Percentiles rank a stretch among this genome's conserved stretches.
phyloP scores from a whole-genome alignment of 2,113 vertebrate species.

The Anseranas semipalmata region DNA sequence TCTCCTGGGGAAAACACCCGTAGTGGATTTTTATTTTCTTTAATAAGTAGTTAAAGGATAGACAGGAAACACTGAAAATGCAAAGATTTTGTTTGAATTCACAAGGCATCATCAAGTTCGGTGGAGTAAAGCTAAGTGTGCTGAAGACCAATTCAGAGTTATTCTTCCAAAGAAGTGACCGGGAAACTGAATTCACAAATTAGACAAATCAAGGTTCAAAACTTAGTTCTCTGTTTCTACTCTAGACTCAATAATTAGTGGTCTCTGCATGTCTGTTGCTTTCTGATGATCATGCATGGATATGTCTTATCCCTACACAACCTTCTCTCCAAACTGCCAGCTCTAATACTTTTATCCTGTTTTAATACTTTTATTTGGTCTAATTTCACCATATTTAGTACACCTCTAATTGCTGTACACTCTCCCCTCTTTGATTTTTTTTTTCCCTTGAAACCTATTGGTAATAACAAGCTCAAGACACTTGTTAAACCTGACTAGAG shows the following conservation, averaged over 20 bases:
- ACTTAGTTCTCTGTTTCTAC: neutral
- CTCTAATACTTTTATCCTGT: neutral
- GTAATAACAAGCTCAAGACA: constrained; percentile 30
- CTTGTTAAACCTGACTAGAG: constrained; percentile 33
- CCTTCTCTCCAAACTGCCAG: neutral
- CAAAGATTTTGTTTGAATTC: neutral
- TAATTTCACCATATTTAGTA: neutral
- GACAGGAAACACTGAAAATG: neutral
- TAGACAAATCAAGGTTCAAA: neutral
- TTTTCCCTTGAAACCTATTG: constrained; percentile 1
- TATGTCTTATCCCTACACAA: neutral
- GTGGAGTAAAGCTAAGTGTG: neutral
- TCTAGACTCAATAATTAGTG: neutral
- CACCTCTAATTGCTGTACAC: neutral
- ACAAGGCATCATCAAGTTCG: neutral
- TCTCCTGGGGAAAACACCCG: neutral
- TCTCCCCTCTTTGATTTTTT: neutral
- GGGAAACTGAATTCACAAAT: neutral
- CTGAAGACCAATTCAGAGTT: neutral
- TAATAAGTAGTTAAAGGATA: neutral
- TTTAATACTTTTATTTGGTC: neutral
- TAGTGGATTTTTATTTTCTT: neutral
- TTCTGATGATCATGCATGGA: neutral
- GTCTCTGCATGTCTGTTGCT: neutral
- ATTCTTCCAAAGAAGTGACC: neutral